These are phyloP conservation scores for Ladona fulva DNA, from an alignment of 1,140 invertebrate genomes.

Conservation along the genomic window DNA sequence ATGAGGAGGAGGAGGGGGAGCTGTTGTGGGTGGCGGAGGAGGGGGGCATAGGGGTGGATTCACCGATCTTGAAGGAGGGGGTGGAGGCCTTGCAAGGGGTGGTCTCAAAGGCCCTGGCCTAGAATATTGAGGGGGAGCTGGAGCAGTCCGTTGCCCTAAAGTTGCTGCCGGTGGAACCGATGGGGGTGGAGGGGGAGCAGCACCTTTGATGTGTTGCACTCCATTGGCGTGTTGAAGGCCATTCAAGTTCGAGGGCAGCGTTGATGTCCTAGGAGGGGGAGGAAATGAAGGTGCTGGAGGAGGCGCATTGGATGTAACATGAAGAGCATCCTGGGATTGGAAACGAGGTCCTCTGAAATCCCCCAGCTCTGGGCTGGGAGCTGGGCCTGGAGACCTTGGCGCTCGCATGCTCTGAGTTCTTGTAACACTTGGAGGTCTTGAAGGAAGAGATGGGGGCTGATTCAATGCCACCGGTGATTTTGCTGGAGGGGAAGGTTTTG, in stretches of 20 bases:
- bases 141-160: constrained; percentile 15
- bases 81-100: constrained; percentile 36
- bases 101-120: constrained; percentile 27
- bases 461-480: constrained; percentile 20
- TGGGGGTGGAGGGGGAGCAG: constrained; percentile 27
- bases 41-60: constrained; percentile 30
- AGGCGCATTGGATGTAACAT: constrained; percentile 21
- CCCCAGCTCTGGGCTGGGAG: constrained; percentile 19
- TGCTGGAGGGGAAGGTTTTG: constrained; percentile 26
- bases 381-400: constrained; percentile 40
- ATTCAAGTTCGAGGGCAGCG: constrained; percentile 22
- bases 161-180: constrained; percentile 18
- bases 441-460: constrained; percentile 9
- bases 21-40: constrained; percentile 29
- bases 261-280: constrained; percentile 20
- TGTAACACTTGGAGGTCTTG: constrained; percentile 30
- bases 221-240: constrained; percentile 10
- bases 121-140: constrained; percentile 25
- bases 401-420: constrained; percentile 46
- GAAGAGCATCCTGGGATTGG: constrained; percentile 43
- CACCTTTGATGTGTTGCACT: constrained; percentile 20
- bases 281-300: constrained; percentile 19
- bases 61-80: constrained; percentile 36
- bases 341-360: constrained; percentile 17
- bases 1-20: constrained; percentile 30